Conservation (phyloP, 2,797 vertebrate genomes). For the Spinibarbus caldwelli region DNA sequence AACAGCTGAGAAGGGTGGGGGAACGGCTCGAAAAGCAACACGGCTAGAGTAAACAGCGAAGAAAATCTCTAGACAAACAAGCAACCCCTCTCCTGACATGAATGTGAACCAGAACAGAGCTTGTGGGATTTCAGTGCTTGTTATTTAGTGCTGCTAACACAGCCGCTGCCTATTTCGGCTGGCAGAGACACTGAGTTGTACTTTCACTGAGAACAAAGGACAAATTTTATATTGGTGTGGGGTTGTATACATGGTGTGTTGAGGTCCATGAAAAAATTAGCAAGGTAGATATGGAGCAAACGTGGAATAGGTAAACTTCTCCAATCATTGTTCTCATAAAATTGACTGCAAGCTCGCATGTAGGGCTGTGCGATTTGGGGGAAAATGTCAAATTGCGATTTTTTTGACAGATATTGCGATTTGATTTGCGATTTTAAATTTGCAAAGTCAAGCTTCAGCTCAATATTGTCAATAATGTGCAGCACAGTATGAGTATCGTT, state of each 20-base stretch:
- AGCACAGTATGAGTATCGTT: too few species aligned
- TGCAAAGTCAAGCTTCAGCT: too few species aligned
- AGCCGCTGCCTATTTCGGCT: conserved; percentile 36
- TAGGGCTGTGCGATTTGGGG: too few species aligned
- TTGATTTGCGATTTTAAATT: too few species aligned
- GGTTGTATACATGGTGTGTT: neutral
- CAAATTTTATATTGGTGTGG: neutral
- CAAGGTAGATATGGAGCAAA: neutral
- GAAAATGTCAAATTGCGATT: too few species aligned
- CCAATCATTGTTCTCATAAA: neutral
- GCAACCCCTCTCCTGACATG: conserved; percentile 82
- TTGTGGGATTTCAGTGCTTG: conserved; percentile 41
- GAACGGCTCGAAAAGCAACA: conserved; percentile 85
- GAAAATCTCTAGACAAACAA: conserved; percentile 94
- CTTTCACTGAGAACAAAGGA: conserved; percentile 17
- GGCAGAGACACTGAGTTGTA: conserved; percentile 19
- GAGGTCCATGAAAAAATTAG: neutral
- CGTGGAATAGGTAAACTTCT: neutral
- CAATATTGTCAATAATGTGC: too few species aligned
- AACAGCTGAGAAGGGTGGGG: conserved; percentile 84
- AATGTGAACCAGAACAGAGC: conserved; percentile 63
- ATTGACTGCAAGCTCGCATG: neutral
- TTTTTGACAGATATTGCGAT: too few species aligned
- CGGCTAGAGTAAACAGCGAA: conserved; percentile 90
- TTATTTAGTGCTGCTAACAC: conserved; percentile 47